Base-by-base conservation (phyloP, 2,797 vertebrate species). In the Nothura maculosa region DNA sequence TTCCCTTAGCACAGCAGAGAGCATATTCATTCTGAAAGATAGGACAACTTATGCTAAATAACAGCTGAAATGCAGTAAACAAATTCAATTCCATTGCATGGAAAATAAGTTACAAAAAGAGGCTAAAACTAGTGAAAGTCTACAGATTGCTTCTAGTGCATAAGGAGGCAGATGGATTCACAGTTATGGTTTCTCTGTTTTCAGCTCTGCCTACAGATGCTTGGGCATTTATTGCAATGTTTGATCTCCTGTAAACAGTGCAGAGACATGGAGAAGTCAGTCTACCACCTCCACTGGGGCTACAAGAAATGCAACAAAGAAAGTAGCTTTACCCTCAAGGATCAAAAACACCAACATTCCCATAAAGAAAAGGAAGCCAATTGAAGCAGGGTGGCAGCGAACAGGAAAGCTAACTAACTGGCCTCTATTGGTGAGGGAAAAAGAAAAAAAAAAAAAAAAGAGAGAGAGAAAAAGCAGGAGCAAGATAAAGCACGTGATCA, bases 221-320 rank as follows among this genome's bases (percentile, higher is more conserved):
- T 17, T 48, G 27, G 21, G 36, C 11, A 55, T 87, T 87, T 82
- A 79, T 21, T 79, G 30, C 72, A 47, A 30, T n/a, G 13, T 12
- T 92, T 79, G 74, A 54, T 21, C 18, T 57, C 40, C 61, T 68
- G 30, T 74, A 79, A 83, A 91, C 83, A 52, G 30, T 2, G 5
- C 5, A 12, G 4, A 40, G 47, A 77, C 0, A 0, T 16, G 45
- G 8, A 66, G 48, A 70, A 85, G 30, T 36, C 77, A 79, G 62
- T 36, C 48, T 60, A 28, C n/a, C 32, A 64, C 24, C 13, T 50
- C 32, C 28, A 50, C 8, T 24, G 30, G 5, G 15, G 24, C 78
- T 80, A 48, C 10, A 67, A 28, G 30, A 72, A 80, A 92, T 25
- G 19, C 34, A 79, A 75, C 60, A 47, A 50, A 55, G 30, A n/a